phyloP scores from a whole-genome alignment of 2,888 invertebrate species.

The Fabriciana adippe region DNA sequence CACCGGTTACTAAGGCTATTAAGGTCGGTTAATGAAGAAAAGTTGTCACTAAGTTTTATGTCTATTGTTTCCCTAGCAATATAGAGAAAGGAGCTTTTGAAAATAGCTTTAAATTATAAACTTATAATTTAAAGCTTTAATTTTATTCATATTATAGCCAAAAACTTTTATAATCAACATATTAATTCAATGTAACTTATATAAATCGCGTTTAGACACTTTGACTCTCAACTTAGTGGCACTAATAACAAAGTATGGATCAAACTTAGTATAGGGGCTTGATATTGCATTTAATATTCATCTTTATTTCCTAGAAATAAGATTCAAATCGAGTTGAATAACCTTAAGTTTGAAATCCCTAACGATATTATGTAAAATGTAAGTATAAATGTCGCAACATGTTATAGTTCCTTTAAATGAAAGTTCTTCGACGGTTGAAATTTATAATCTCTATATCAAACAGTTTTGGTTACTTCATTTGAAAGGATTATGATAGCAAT shows the following conservation, averaged over 20 bases:
- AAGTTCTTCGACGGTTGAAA: constrained; percentile 17
- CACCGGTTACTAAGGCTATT: too few species aligned
- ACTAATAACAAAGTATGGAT: constrained; percentile 44
- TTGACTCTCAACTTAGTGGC: constrained; percentile 42
- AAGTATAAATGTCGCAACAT: constrained; percentile 24
- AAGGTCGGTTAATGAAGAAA: too few species aligned
- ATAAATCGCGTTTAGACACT: constrained; percentile 26
- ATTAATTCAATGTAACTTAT: constrained; percentile 28
- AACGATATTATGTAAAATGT: constrained; percentile 20
- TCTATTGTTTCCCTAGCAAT: too few species aligned
- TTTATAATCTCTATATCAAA: constrained; percentile 13
- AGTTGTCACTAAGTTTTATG: too few species aligned
- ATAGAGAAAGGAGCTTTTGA: too few species aligned
- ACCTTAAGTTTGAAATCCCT: constrained; percentile 23
- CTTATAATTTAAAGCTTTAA: too few species aligned
- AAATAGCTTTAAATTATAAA: too few species aligned
- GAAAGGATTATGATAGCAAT: constrained; percentile 14
- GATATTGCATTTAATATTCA: constrained; percentile 32
- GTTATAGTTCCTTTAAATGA: constrained; percentile 18
- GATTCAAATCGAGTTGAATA: constrained; percentile 36
- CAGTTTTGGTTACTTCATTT: background rate
- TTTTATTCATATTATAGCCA: background rate
- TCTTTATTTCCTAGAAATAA: constrained; percentile 33
- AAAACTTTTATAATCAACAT: constrained; percentile 8
- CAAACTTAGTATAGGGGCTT: constrained; percentile 39